phyloP scores from a whole-genome alignment of 2,888 invertebrate species.

The Andricus quercusramuli region DNA sequence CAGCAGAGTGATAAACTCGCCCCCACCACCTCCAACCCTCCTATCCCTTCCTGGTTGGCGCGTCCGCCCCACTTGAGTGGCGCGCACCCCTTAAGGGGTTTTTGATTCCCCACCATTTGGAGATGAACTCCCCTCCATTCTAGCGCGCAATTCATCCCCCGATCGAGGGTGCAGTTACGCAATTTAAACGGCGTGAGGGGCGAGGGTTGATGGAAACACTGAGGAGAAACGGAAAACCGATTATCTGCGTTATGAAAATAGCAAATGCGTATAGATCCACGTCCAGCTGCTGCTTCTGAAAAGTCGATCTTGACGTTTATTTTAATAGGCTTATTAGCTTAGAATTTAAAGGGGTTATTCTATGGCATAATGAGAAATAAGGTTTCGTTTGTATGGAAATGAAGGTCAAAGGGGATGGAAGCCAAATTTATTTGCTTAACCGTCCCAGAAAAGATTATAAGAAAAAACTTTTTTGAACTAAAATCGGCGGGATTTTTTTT shows the following conservation, averaged over 20 bases:
- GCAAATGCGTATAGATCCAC: constrained; percentile 12
- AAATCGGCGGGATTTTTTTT: too few relatives aligned
- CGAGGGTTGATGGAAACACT: constrained; percentile 35
- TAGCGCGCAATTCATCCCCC: constrained; percentile 58
- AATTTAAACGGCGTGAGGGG: constrained; percentile 58
- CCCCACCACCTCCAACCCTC: constrained; percentile 52
- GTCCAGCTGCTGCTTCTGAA: constrained; percentile 33
- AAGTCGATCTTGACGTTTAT: constrained; percentile 31
- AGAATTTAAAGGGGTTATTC: background rate
- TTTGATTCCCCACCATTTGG: constrained; percentile 60
- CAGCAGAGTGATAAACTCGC: constrained; percentile 65
- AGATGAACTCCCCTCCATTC: constrained; percentile 62
- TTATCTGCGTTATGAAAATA: constrained; percentile 38
- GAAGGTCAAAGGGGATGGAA: background rate
- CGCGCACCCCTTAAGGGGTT: constrained; percentile 50
- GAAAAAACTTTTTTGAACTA: background rate
- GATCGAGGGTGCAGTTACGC: constrained; percentile 62
- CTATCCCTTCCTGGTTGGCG: constrained; percentile 43
- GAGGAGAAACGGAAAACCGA: constrained; percentile 32
- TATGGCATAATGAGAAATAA: constrained; percentile 21
- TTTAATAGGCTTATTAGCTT: constrained; percentile 39
- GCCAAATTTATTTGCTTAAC: background rate
- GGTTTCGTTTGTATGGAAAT: background rate
- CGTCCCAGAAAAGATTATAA: background rate
- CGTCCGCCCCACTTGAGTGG: constrained; percentile 42